A percentile compares a stretch with the other conserved stretches of the same genome.
These are phyloP conservation scores for Tragulus kanchil DNA, from an alignment of 2,113 vertebrate genomes.

Conservation along the genomic window DNA sequence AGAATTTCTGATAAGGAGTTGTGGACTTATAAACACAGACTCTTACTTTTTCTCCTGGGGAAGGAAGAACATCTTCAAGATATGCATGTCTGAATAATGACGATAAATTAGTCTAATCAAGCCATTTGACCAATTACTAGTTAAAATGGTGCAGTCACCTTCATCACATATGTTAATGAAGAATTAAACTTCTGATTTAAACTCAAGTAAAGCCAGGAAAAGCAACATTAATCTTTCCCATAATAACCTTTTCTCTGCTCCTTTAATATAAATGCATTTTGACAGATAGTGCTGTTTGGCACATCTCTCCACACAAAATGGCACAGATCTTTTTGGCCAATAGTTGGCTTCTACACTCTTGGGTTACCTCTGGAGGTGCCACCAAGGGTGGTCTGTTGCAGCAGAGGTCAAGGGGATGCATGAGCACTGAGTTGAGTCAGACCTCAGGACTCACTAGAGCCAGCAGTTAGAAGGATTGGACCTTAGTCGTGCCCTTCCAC, in stretches of 20 bases:
- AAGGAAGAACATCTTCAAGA: not conserved
- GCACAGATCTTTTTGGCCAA: constrained; percentile 29
- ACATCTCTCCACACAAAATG: not conserved
- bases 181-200: constrained; percentile 66
- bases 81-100: not conserved
- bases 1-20: constrained; percentile 27
- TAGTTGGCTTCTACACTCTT: constrained; percentile 42
- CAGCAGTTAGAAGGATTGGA: not conserved
- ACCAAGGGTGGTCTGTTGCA: not conserved
- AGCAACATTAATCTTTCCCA: constrained; percentile 58
- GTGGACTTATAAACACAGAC: not conserved
- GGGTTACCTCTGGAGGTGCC: not conserved
- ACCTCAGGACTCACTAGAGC: not conserved
- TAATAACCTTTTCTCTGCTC: constrained; percentile 29
- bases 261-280: constrained; percentile 24
- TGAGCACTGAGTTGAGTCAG: not conserved
- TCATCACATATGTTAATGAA: constrained; percentile 72
- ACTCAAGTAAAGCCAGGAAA: constrained; percentile 53
- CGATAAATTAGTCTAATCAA: constrained; percentile 81
- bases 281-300: not conserved
- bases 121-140: constrained; percentile 52
- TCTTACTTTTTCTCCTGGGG: not conserved
- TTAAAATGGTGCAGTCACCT: constrained; percentile 54
- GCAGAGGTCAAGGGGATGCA: not conserved
- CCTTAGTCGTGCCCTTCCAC: not conserved